Evolutionary conservation across 1,140 invertebrate genomes (phyloP).

Genomic region (Vanessa atalanta): DNA sequence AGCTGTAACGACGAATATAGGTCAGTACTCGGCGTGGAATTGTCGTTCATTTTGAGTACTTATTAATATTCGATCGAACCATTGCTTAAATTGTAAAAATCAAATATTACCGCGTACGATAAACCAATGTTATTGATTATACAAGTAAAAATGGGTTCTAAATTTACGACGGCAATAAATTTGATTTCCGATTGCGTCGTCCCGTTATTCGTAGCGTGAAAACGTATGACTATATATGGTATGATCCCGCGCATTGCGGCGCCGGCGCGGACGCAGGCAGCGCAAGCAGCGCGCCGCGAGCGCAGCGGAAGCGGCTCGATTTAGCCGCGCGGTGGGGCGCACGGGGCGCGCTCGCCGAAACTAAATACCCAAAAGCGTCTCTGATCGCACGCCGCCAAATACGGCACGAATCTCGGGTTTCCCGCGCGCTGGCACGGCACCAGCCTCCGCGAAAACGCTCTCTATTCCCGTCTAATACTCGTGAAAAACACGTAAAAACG

Average conservation of each 20-base stretch:
- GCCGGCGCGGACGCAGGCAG: constrained; percentile 42
- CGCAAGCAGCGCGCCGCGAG: constrained; percentile 44
- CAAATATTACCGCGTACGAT: not conserved
- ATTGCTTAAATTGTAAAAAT: not conserved
- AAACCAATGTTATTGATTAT: not conserved
- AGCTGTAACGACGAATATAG: constrained; percentile 5
- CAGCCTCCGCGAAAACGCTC: constrained; percentile 44
- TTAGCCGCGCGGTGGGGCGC: constrained; percentile 40
- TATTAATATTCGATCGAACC: not conserved
- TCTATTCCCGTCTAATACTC: constrained; percentile 72
- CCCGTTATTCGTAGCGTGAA: constrained; percentile 38
- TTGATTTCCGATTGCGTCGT: constrained; percentile 7
- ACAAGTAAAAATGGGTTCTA: constrained; percentile 6
- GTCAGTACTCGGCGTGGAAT: constrained; percentile 1
- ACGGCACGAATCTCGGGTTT: constrained; percentile 75
- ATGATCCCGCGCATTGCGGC: constrained; percentile 30
- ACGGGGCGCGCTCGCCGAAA: constrained; percentile 51
- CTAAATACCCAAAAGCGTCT: constrained; percentile 75
- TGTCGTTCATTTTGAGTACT: not conserved
- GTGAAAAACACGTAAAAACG: constrained; percentile 77
- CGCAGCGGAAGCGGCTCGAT: constrained; percentile 34
- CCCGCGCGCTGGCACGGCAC: constrained; percentile 62
- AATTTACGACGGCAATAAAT: constrained; percentile 14
- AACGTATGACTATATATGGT: constrained; percentile 61
- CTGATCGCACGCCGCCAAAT: constrained; percentile 63